Conservation (phyloP, 2,888 invertebrate species). For the Odiellus spinosus region DNA sequence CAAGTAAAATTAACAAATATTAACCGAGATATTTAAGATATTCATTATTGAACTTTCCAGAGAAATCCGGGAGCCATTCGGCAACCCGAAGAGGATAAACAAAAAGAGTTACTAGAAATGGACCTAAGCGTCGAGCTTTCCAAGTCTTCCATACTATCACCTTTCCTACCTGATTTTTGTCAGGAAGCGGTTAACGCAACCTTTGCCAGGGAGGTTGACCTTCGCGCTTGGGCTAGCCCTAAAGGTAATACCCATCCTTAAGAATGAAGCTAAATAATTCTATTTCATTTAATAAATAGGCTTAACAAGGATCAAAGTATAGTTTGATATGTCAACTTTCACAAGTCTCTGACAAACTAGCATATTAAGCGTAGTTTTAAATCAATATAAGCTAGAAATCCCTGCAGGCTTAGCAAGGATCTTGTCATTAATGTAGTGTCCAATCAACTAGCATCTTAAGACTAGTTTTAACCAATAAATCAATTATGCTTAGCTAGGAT, state of each 20-base stretch:
- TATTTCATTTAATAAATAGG: too few species aligned
- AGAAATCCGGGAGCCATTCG: constrained; percentile 73
- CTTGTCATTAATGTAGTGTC: neutral
- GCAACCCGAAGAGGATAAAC: constrained; percentile 75
- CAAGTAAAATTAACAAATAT: constrained; percentile 41
- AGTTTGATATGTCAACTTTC: neutral
- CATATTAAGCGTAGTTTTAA: too few species aligned
- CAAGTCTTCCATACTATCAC: constrained; percentile 49
- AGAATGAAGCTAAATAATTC: too few species aligned
- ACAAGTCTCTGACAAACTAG: neutral
- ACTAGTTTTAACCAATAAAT: too few species aligned
- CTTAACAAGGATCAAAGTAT: too few species aligned
- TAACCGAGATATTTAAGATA: neutral
- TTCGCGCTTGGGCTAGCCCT: constrained; percentile 44
- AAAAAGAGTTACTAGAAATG: constrained; percentile 64
- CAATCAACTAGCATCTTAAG: too few species aligned
- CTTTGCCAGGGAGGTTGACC: constrained; percentile 58
- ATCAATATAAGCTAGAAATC: too few species aligned
- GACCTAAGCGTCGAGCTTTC: constrained; percentile 60
- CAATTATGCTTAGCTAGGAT: too few species aligned
- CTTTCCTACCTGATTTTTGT: constrained; percentile 56
- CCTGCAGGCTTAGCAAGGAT: too few species aligned
- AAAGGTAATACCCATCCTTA: constrained; percentile 15
- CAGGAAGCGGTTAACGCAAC: constrained; percentile 52
- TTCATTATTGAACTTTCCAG: constrained; percentile 23